Percentiles rank a stretch among this genome's conserved stretches.
These are phyloP conservation scores for Onthophagus taurus DNA, from an alignment of 1,140 invertebrate species.

Conservation along the genomic window DNA sequence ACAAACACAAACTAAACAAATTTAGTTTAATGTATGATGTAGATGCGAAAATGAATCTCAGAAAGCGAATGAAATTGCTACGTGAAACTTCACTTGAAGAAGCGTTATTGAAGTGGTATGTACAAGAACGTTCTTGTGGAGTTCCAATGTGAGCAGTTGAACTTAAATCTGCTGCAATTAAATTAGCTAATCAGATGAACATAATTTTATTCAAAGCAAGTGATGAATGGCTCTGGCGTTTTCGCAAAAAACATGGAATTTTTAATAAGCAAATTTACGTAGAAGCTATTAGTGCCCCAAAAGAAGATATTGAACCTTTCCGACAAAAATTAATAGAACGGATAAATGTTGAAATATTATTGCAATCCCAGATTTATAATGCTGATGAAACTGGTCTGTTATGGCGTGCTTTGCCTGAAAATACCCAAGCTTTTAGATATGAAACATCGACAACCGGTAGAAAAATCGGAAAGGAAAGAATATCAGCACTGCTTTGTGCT, in stretches of 20 bases:
- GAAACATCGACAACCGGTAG: neutral
- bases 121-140: no score
- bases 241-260: neutral
- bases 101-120: no score
- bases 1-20: no score
- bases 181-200: no score
- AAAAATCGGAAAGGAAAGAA: constrained; percentile 1
- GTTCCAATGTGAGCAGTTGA: no score
- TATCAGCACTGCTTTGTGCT: neutral
- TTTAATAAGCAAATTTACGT: neutral
- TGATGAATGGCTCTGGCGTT: constrained; percentile 3
- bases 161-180: no score
- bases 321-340: neutral
- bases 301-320: neutral
- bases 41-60: no score
- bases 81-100: no score
- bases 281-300: neutral
- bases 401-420: constrained; percentile 4
- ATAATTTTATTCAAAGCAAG: neutral
- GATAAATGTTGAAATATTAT: neutral
- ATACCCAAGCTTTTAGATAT: constrained; percentile 5
- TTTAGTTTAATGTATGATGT: no score
- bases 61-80: no score
- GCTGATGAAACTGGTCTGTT: neutral
- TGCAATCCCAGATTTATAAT: neutral